phyloP scores from a whole-genome alignment of 2,888 invertebrate species.

The Cephus runcator region DNA sequence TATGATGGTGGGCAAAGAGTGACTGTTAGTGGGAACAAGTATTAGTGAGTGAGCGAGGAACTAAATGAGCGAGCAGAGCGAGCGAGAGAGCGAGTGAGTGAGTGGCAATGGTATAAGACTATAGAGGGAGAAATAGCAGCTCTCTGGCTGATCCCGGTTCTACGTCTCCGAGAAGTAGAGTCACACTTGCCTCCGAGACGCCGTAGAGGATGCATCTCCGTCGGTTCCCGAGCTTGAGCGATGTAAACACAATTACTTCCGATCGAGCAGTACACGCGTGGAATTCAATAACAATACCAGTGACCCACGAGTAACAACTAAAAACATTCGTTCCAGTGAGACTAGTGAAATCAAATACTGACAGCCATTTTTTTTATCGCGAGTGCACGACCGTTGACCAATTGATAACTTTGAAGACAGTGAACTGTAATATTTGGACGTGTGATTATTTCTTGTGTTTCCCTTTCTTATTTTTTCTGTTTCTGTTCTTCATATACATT shows the following conservation, averaged over 20 bases:
- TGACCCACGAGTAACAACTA: not conserved
- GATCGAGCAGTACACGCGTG: not conserved
- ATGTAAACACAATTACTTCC: slow-evolving; percentile 23
- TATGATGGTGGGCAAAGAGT: not conserved
- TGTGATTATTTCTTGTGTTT: not conserved
- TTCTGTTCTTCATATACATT: not conserved
- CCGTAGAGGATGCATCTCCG: slow-evolving; percentile 25
- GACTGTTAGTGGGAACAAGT: not conserved
- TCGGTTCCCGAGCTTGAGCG: slow-evolving; percentile 17
- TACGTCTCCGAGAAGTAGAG: slow-evolving; percentile 30
- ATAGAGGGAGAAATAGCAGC: not conserved
- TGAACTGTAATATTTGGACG: slow-evolving; percentile 15
- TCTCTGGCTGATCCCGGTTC: slow-evolving; percentile 34
- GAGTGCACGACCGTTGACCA: not conserved
- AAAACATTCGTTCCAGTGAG: not conserved
- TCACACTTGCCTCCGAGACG: slow-evolving; percentile 46
- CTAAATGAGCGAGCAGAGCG: not conserved
- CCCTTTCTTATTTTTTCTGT: not conserved
- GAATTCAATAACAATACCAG: not conserved
- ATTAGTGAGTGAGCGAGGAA: slow-evolving; percentile 6
- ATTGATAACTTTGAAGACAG: not conserved
- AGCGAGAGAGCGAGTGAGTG: slow-evolving; percentile 7
- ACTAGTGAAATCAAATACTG: not conserved
- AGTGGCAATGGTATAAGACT: slow-evolving; percentile 11
- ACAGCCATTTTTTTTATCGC: not conserved